phyloP scores from a whole-genome alignment of 2,113 vertebrate genomes.

The Leucosticte australis region DNA sequence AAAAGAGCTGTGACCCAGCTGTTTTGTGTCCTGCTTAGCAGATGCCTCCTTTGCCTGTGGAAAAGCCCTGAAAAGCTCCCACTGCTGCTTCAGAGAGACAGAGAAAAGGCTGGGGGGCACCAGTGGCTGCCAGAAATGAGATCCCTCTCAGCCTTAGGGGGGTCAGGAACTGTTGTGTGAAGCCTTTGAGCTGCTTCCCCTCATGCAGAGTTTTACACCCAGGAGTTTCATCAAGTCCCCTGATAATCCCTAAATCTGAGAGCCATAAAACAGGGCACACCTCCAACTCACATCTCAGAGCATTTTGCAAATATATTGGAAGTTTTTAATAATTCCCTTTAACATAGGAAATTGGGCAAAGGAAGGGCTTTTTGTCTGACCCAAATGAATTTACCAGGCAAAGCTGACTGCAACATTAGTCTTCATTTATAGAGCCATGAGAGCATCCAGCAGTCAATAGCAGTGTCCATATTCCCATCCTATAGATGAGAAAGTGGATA shows the following conservation, averaged over 20 bases:
- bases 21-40: not conserved
- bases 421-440: not conserved
- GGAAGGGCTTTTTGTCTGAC: not conserved
- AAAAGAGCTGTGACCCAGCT: not conserved
- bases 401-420: not conserved
- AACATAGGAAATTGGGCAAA: not conserved
- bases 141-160: not conserved
- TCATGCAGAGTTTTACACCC: not conserved
- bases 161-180: not conserved
- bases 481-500: not conserved
- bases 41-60: not conserved
- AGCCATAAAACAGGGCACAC: rapidly evolving
- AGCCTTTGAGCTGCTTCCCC: not conserved
- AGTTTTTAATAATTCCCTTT: not conserved
- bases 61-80: not conserved
- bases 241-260: not conserved
- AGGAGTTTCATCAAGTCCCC: not conserved
- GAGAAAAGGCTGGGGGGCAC: not conserved
- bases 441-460: not conserved
- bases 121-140: not conserved
- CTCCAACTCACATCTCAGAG: rapidly evolving
- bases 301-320: not conserved
- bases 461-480: not conserved
- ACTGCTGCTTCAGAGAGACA: not conserved
- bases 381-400: not conserved